Evolutionary conservation across 2,113 vertebrate species (phyloP).

Genomic region (Neofelis nebulosa): DNA sequence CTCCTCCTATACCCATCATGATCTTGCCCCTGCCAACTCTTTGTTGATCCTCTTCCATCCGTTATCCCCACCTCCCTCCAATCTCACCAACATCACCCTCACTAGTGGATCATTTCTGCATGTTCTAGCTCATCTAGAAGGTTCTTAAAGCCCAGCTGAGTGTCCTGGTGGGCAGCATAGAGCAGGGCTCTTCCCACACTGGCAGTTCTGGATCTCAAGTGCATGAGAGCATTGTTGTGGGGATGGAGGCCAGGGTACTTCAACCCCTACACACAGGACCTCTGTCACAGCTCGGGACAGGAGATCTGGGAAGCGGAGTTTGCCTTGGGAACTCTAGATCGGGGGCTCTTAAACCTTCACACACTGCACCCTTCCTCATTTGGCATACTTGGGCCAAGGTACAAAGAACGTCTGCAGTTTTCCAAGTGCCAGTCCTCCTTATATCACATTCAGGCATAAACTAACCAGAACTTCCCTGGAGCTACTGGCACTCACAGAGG

Average conservation of each 20-base stretch:
- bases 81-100: background rate
- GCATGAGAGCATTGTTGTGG: rapidly evolving
- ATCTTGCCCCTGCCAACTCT: background rate
- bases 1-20: background rate
- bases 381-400: background rate
- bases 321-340: background rate
- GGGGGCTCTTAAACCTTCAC: background rate
- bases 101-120: background rate
- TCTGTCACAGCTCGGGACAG: background rate
- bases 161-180: background rate
- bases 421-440: background rate
- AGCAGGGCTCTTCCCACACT: background rate
- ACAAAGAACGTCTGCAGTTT: background rate
- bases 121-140: background rate
- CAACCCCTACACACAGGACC: background rate
- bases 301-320: background rate
- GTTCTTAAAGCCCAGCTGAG: background rate
- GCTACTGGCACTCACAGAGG: background rate
- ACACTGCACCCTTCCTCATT: background rate
- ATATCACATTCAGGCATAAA: background rate
- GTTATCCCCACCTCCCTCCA: background rate
- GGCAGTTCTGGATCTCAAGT: background rate
- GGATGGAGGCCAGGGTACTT: background rate
- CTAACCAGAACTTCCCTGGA: background rate
- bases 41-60: background rate